Evolutionary conservation across 2,797 vertebrate species (phyloP).

Genomic region (Kryptolebias ocellatus): DNA sequence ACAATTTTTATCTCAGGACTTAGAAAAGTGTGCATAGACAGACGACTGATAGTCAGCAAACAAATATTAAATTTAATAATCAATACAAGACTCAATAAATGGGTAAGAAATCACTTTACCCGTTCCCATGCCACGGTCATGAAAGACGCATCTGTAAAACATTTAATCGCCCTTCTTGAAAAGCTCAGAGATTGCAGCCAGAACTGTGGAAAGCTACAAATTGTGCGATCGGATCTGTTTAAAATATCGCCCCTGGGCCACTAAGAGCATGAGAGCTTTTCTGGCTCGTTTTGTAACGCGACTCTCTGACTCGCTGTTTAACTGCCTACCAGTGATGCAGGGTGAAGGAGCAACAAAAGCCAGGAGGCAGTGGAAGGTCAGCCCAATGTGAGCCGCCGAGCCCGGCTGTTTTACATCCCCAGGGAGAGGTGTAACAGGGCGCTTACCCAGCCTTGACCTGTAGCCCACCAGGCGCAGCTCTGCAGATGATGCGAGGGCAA

Average conservation of each 20-base stretch:
- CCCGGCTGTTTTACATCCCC: slow-evolving; percentile 50
- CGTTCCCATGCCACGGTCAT: slow-evolving; percentile 31
- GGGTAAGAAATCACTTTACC: slow-evolving; percentile 50
- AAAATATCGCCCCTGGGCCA: slow-evolving; percentile 57
- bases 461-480: slow-evolving; percentile 36
- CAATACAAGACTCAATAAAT: slow-evolving; percentile 27
- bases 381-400: slow-evolving; percentile 60
- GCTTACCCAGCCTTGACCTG: slow-evolving; percentile 49
- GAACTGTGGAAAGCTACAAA: slow-evolving; percentile 48
- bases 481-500: slow-evolving; percentile 36
- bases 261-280: slow-evolving; percentile 51
- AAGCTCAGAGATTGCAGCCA: slow-evolving; percentile 29
- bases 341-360: slow-evolving; percentile 36
- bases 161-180: slow-evolving; percentile 67
- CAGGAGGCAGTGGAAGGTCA: slow-evolving; percentile 61
- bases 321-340: slow-evolving; percentile 58
- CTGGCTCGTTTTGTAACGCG: slow-evolving; percentile 57
- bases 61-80: too few relatives aligned
- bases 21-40: too few relatives aligned
- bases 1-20: too few relatives aligned
- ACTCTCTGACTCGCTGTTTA: slow-evolving; percentile 62
- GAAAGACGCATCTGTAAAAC: slow-evolving; percentile 64
- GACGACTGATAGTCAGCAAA: too few relatives aligned
- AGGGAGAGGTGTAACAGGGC: slow-evolving; percentile 48
- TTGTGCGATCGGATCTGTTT: slow-evolving; percentile 65